A percentile compares a stretch with the other conserved stretches of the same genome.
These are phyloP conservation scores for Coleophora flavipennella DNA, from an alignment of 2,888 invertebrate species.

Conservation along the genomic window DNA sequence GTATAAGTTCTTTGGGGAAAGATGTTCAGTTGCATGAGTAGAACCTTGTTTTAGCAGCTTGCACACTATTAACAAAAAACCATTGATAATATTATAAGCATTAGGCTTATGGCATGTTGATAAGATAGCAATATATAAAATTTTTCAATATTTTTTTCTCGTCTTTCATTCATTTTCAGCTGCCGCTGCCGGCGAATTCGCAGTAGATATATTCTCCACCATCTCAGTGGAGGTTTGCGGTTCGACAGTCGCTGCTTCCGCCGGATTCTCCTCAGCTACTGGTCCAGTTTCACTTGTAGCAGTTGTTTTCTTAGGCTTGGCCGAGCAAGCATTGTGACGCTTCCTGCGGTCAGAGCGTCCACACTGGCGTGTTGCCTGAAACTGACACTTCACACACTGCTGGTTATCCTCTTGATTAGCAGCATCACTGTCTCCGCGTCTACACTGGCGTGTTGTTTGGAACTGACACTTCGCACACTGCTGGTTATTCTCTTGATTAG, in stretches of 20 bases:
- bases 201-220: slow-evolving; percentile 21
- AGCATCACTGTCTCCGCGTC: background rate
- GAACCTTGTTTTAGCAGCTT: too few species aligned
- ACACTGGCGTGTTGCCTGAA: background rate
- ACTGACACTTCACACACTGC: background rate
- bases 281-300: background rate
- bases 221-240: slow-evolving; percentile 12
- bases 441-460: background rate
- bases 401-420: background rate
- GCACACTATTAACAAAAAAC: too few species aligned
- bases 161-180: background rate
- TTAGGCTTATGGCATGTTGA: too few species aligned
- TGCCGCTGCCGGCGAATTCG: background rate
- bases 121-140: too few species aligned
- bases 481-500: background rate
- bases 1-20: too few species aligned
- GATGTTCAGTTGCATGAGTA: too few species aligned
- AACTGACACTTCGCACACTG: background rate
- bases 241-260: background rate
- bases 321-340: background rate
- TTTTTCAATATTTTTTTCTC: too few species aligned
- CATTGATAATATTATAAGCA: too few species aligned
- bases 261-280: too few species aligned
- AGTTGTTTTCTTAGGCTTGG: background rate
- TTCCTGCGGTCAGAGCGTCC: background rate